Evolutionary conservation across 2,888 invertebrate species (phyloP).

Genomic region (Vandiemenella viatica): DNA sequence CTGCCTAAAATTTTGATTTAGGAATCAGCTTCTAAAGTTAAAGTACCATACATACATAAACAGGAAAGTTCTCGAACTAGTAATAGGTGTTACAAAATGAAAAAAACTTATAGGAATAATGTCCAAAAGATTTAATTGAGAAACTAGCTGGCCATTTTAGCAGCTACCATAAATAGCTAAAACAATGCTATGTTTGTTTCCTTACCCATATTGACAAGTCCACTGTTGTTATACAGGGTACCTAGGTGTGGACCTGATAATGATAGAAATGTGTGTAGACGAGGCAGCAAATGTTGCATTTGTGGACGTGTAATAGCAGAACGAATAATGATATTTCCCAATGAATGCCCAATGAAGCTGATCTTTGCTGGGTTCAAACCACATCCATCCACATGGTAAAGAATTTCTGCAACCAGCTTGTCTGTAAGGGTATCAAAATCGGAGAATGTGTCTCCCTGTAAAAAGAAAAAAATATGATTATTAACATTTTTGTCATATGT

Average conservation of each 20-base stretch:
- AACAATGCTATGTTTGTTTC: too few relatives aligned
- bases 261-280: slow-evolving; percentile 87
- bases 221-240: slow-evolving; percentile 87
- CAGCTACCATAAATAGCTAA: too few relatives aligned
- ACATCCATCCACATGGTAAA: slow-evolving; percentile 69
- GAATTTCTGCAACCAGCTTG: slow-evolving; percentile 79
- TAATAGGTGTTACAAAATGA: too few relatives aligned
- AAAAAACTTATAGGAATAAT: too few relatives aligned
- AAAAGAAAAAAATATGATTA: too few relatives aligned
- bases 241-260: slow-evolving; percentile 94
- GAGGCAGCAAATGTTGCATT: slow-evolving; percentile 68
- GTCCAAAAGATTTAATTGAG: too few relatives aligned
- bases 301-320: slow-evolving; percentile 79
- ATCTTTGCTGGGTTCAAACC: slow-evolving; percentile 70
- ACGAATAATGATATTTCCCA: slow-evolving; percentile 91
- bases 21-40: too few relatives aligned
- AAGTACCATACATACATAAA: too few relatives aligned
- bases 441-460: slow-evolving; percentile 79
- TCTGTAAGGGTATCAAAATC: slow-evolving; percentile 96
- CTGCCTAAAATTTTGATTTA: too few relatives aligned
- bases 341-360: slow-evolving; percentile 91
- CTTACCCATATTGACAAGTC: slow-evolving; percentile 90
- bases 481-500: too few relatives aligned
- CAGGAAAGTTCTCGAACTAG: too few relatives aligned
- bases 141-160: too few relatives aligned